Evolutionary conservation across 2,797 vertebrate species (phyloP), one percentile per base, ranked within the genome.

Genomic region (Pempheris klunzingeri): DNA sequence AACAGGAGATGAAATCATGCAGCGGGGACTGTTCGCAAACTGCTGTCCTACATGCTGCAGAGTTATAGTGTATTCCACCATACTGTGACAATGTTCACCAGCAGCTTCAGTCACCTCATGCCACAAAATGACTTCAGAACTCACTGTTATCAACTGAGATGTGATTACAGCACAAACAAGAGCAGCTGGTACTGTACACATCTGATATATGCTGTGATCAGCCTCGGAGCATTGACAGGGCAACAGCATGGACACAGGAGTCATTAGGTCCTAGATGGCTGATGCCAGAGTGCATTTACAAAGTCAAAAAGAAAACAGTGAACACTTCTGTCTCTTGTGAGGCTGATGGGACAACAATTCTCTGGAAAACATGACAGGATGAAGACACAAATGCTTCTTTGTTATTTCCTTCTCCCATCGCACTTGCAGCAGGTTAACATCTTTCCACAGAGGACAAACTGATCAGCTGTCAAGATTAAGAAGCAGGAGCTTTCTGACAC

Each of bases 221-320:
- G 20, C 38, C 54, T 44, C 46, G 14, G 34, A 52, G 38, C 57
- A 78, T 17, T 47, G 49, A 80, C 54, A 68, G 61, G 18, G 47
- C 69, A 52, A 62, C 38, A 60, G 38, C 46, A 43, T 26, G 70
- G 41, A 39, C 26, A 24, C 11, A 62, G 53, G 64, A 50, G 50
- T 74, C 69, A 73, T 81, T 84, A 64, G 68, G 81, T 30, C 46
- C 71, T 49, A 75, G 79, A 79, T 55, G 54, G 39, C 20, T 13
- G 32, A 68, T 43, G 59, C 44, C 34, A 14, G 39, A 49, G 47
- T 73, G 49, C 17, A 47, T 63, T 62, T 61, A 71, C 10, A 4
- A 57, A 75, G 58, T 74, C 47, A 50, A 66, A 49, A 52, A 52
- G 15, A 20, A 62, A 60, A 73, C 26, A 59, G 36, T 50, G 57